Evolutionary conservation across 2,797 vertebrate genomes (phyloP).

Genomic region (Leptoclinus maculatus): DNA sequence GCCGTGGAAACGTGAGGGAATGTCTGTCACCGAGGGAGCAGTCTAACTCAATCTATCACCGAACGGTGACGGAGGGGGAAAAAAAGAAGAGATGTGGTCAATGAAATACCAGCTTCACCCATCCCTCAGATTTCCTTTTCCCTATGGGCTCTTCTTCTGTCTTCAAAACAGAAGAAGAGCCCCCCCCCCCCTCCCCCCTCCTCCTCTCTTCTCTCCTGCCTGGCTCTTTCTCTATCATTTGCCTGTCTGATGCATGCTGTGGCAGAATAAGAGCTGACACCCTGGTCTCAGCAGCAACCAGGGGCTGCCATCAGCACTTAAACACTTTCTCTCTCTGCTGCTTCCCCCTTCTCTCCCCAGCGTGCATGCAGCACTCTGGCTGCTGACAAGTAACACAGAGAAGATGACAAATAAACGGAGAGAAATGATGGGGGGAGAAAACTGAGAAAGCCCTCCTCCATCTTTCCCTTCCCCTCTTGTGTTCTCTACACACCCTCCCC

Average conservation of each 20-base stretch:
- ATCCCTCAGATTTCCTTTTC: slow-evolving; percentile 28
- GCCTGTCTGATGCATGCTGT: slow-evolving; percentile 73
- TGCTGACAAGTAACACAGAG: slow-evolving; percentile 67
- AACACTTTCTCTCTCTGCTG: slow-evolving; percentile 66
- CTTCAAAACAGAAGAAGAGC: slow-evolving; percentile 48
- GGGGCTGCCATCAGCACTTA: slow-evolving; percentile 76
- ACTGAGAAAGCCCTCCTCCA: slow-evolving; percentile 34
- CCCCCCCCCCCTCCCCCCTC: accelerated
- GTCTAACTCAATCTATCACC: slow-evolving; percentile 75
- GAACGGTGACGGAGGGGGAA: slow-evolving; percentile 11
- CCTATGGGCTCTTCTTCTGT: slow-evolving; percentile 39
- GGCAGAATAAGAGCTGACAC: slow-evolving; percentile 77
- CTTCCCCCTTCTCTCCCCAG: slow-evolving; percentile 49
- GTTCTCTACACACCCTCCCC: slow-evolving; percentile 28
- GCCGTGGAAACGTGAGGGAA: slow-evolving; percentile 77
- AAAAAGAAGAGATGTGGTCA: slow-evolving; percentile 39
- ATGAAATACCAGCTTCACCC: slow-evolving; percentile 46
- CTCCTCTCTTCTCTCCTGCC: slow-evolving; percentile 15
- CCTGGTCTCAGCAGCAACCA: slow-evolving; percentile 71
- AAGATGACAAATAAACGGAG: slow-evolving; percentile 70
- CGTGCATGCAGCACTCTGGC: slow-evolving; percentile 52
- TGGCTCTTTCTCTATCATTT: slow-evolving; percentile 71
- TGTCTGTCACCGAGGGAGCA: slow-evolving; percentile 72
- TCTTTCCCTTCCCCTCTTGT: slow-evolving; percentile 42
- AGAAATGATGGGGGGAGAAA: slow-evolving; percentile 43